phyloP scores from a whole-genome alignment of 2,113 vertebrate species.

The Haplochromis burtoni region DNA sequence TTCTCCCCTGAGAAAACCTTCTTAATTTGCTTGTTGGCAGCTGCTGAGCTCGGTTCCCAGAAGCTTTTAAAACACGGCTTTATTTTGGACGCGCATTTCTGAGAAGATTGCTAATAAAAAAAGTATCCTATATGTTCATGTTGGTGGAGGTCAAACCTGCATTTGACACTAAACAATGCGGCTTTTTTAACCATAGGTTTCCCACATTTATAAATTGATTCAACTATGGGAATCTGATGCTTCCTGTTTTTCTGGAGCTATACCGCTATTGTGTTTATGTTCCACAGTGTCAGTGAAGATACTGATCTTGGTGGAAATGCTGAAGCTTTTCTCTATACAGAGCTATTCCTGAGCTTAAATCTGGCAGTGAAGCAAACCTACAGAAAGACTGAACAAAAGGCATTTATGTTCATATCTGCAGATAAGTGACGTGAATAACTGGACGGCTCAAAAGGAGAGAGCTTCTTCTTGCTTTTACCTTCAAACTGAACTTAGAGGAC shows the following conservation, averaged over 20 bases:
- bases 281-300: constrained; percentile 15
- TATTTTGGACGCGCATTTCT: constrained; percentile 19
- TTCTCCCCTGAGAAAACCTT: constrained; percentile 20
- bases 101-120: constrained; percentile 11
- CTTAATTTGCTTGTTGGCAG: not conserved
- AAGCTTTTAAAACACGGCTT: not conserved
- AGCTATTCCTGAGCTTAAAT: not conserved
- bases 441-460: not conserved
- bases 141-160: not conserved
- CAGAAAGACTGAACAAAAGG: not conserved
- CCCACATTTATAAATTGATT: constrained; percentile 10
- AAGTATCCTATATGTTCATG: constrained; percentile 11
- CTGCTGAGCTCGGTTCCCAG: not conserved
- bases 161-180: constrained; percentile 31
- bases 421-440: not conserved
- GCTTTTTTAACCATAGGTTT: constrained; percentile 1
- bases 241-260: constrained; percentile 57
- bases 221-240: constrained; percentile 25
- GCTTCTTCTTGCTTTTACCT: not conserved
- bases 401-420: not conserved
- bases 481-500: not conserved
- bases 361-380: not conserved
- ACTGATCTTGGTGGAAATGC: not conserved
- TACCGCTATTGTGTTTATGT: constrained; percentile 30
- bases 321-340: not conserved